These are phyloP conservation scores for Azemiops feae DNA, from an alignment of 2,113 vertebrate species.

Conservation along the genomic window DNA sequence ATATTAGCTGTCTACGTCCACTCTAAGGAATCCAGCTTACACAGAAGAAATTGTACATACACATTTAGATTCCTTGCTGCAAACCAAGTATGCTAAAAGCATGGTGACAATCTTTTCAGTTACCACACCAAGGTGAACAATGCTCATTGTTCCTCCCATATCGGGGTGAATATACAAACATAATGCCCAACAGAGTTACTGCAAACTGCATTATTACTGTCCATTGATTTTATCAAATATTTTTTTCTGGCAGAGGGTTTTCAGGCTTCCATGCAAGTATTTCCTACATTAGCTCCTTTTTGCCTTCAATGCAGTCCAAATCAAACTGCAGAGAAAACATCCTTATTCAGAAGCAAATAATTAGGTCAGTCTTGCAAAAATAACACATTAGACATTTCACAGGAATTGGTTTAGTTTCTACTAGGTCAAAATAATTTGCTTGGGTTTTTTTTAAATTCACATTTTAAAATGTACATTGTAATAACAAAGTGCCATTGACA, in stretches of 20 bases:
- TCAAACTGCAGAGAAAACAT: constrained; percentile 25
- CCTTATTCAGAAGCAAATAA: constrained; percentile 27
- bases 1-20: not conserved
- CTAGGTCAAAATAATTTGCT: not conserved
- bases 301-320: not conserved
- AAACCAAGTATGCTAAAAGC: not conserved
- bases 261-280: not conserved
- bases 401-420: constrained; percentile 22
- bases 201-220: not conserved
- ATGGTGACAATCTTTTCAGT: not conserved
- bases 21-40: not conserved
- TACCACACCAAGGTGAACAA: not conserved
- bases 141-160: not conserved
- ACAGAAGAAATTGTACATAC: not conserved
- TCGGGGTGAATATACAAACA: not conserved
- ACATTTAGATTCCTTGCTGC: not conserved
- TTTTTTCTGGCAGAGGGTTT: not conserved
- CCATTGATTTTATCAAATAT: not conserved
- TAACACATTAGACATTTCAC: not conserved
- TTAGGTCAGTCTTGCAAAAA: constrained; percentile 14
- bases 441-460: not conserved
- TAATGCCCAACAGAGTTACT: not conserved
- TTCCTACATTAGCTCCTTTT: not conserved
- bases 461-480: constrained; percentile 17
- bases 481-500: not conserved